phyloP scores from a whole-genome alignment of 2,888 invertebrate genomes.

The Coenonympha glycerion region DNA sequence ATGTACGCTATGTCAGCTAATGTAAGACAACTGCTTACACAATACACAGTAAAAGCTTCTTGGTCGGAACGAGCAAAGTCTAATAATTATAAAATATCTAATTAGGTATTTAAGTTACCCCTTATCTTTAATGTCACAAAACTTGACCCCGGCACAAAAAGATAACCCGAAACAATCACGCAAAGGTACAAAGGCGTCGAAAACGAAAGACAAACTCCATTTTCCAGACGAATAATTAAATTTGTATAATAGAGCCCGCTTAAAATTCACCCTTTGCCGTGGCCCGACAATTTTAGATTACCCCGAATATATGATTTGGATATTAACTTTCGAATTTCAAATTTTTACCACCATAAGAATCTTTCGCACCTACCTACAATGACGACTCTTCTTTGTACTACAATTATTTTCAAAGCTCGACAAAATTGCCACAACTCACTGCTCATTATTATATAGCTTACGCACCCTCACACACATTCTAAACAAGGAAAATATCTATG shows the following conservation, averaged over 20 bases:
- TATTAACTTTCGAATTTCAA: slow-evolving; percentile 18
- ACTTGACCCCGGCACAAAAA: slow-evolving; percentile 30
- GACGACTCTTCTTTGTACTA: not conserved
- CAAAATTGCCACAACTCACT: no score
- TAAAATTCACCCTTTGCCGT: slow-evolving; percentile 41
- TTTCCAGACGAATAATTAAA: slow-evolving; percentile 35
- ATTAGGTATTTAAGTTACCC: slow-evolving; percentile 32
- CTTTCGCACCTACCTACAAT: not conserved
- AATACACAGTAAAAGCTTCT: not conserved
- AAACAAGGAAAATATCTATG: no score
- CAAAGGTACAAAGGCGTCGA: slow-evolving; percentile 28
- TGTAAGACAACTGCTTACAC: not conserved
- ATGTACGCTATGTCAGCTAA: not conserved
- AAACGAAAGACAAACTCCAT: slow-evolving; percentile 38
- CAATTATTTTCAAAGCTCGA: no score
- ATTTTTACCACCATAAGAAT: not conserved
- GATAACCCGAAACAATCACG: slow-evolving; percentile 32
- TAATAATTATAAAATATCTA: slow-evolving; percentile 17
- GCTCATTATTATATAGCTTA: no score
- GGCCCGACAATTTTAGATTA: slow-evolving; percentile 20
- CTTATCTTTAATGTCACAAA: slow-evolving; percentile 38
- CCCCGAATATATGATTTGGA: slow-evolving; percentile 20
- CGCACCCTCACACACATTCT: no score
- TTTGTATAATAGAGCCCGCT: slow-evolving; percentile 31
- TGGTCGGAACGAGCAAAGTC: not conserved